Evolutionary conservation across 2,888 invertebrate species (phyloP).

Genomic region (Drosophila putrida): DNA sequence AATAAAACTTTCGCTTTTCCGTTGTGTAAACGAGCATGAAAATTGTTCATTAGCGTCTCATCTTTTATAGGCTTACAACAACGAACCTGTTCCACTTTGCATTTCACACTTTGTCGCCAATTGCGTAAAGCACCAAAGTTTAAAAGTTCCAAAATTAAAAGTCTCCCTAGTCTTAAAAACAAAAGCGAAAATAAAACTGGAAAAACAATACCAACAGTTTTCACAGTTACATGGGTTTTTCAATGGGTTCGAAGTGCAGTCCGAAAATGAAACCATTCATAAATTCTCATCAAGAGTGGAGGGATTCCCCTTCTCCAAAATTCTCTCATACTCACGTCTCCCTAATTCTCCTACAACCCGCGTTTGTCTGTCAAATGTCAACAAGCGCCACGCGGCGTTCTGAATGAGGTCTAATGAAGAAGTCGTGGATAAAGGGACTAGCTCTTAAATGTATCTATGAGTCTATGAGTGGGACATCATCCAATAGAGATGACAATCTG

Average conservation of each 20-base stretch:
- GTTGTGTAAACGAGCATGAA: conserved; percentile 64
- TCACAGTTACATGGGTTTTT: conserved; percentile 63
- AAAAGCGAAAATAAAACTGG: conserved; percentile 16
- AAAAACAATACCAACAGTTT: conserved; percentile 42
- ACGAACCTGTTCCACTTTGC: conserved; percentile 54
- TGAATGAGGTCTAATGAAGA: conserved; percentile 70
- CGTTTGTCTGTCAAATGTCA: conserved; percentile 71
- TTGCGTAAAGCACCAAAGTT: conserved; percentile 54
- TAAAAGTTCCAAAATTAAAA: conserved; percentile 17
- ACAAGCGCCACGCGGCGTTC: conserved; percentile 77
- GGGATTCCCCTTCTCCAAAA: conserved; percentile 11
- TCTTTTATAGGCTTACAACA: conserved; percentile 60
- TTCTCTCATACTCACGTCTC: neutral
- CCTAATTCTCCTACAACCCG: conserved; percentile 16
- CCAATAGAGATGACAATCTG: conserved; percentile 50
- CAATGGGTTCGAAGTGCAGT: conserved; percentile 38
- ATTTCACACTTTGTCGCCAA: conserved; percentile 65
- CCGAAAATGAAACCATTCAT: conserved; percentile 56
- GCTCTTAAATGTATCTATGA: conserved; percentile 34
- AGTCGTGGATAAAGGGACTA: conserved; percentile 56
- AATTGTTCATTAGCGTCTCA: conserved; percentile 66
- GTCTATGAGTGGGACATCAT: conserved; percentile 27
- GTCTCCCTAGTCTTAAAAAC: conserved; percentile 8
- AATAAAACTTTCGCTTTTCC: conserved; percentile 75
- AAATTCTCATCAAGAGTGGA: conserved; percentile 69